Evolutionary conservation across 2,113 vertebrate genomes (phyloP).

Genomic region (Triplophysa tibetana): DNA sequence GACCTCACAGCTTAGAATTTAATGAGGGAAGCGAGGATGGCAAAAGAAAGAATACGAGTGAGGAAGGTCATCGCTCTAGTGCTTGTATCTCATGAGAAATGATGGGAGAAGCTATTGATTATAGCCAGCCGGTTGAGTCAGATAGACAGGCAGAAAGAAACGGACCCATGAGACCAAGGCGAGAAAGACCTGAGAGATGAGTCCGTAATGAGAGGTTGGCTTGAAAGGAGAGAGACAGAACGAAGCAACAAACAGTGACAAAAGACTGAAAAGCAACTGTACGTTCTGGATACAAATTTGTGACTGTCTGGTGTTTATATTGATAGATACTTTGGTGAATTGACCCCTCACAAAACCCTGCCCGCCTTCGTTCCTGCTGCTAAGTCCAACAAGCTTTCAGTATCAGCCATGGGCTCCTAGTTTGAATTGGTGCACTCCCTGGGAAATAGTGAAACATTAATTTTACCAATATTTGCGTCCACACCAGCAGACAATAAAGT

Average conservation of each 20-base stretch:
- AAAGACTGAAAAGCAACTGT: constrained; percentile 33
- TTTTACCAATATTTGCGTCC: no score
- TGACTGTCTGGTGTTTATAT: no score
- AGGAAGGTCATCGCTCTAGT: constrained; percentile 43
- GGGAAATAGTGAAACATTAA: no score
- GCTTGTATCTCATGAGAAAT: constrained; percentile 46
- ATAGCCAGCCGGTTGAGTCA: constrained; percentile 63
- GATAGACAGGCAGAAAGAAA: constrained; percentile 57
- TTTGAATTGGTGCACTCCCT: no score
- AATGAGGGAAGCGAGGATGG: constrained; percentile 49
- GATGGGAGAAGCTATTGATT: constrained; percentile 67
- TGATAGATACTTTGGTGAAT: no score
- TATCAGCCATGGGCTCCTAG: no score
- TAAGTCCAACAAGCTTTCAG: no score
- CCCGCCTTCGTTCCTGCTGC: no score
- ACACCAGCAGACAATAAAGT: no score
- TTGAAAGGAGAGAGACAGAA: constrained; percentile 2
- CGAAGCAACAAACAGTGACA: constrained; percentile 35
- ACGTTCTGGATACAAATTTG: no score
- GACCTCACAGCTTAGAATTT: constrained; percentile 37
- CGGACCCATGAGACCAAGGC: not conserved
- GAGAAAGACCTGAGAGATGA: constrained; percentile 26
- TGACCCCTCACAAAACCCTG: no score
- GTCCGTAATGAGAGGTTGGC: constrained; percentile 42
- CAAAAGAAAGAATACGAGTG: constrained; percentile 50